Conservation (phyloP, 2,888 invertebrate genomes). For the Protophormia terraenovae region DNA sequence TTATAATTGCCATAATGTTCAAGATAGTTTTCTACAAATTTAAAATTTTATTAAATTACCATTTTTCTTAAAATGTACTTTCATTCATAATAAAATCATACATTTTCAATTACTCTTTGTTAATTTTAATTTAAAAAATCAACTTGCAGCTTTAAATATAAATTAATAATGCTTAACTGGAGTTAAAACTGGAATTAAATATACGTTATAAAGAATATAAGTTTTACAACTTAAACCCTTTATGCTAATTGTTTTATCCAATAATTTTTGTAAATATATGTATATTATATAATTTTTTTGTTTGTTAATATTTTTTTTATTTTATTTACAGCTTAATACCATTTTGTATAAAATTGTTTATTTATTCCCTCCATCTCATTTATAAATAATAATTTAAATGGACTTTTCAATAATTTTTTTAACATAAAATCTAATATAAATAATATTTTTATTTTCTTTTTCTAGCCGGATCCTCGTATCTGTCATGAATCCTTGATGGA, state of each 20-base stretch:
- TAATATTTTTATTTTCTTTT: constrained; percentile 68
- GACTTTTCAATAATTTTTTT: neutral
- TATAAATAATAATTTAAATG: neutral
- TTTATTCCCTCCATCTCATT: neutral
- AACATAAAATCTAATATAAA: neutral
- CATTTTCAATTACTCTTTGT: no score
- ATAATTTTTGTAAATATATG: neutral
- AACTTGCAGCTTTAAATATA: neutral
- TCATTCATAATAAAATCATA: no score
- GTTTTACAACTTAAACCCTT: neutral
- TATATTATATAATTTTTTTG: neutral
- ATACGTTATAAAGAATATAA: neutral
- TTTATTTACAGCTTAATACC: neutral
- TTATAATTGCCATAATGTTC: no score
- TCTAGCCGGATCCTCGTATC: constrained; percentile 88
- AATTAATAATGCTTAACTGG: neutral
- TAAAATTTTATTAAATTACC: no score
- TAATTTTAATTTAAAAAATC: no score
- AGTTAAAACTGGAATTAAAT: neutral
- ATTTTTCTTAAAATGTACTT: no score
- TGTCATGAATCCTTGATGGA: constrained; percentile 96
- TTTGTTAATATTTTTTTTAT: neutral
- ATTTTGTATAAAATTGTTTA: neutral
- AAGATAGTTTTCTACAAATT: no score
- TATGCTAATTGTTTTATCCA: neutral